These are phyloP conservation scores for Schizothorax lantsangensis DNA, from an alignment of 2,797 vertebrate species.

Conservation along the genomic window DNA sequence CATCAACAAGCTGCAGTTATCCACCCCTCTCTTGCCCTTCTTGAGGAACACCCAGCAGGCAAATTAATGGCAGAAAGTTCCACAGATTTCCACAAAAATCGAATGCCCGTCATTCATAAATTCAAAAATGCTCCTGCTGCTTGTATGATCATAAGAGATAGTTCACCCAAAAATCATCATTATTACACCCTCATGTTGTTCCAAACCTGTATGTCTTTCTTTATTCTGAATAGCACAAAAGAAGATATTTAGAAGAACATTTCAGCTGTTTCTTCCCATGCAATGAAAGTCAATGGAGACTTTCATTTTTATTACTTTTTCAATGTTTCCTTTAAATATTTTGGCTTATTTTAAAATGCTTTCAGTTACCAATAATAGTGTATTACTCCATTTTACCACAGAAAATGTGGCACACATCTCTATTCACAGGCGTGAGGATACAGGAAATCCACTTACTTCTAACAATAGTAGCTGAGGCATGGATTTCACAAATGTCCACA, in stretches of 20 bases:
- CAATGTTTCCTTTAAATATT: not conserved
- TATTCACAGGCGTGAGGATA: not conserved
- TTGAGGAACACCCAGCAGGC: conserved; percentile 44
- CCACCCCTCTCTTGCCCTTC: conserved; percentile 31
- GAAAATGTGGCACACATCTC: not conserved
- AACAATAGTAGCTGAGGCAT: not conserved
- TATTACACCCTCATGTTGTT: not conserved
- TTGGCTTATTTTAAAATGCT: not conserved
- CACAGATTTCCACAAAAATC: not conserved
- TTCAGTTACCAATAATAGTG: not conserved
- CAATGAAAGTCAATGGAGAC: not conserved
- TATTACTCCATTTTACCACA: not conserved
- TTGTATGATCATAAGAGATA: not conserved
- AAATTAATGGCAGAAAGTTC: not conserved
- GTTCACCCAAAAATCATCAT: not conserved
- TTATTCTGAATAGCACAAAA: conserved; percentile 1
- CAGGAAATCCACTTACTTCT: conserved; percentile 9
- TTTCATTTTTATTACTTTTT: not conserved
- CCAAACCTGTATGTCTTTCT: not conserved
- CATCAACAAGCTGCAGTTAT: conserved; percentile 70
- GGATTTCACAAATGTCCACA: conserved; percentile 19
- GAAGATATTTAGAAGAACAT: not conserved
- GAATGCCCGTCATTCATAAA: not conserved
- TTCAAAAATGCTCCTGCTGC: not conserved
- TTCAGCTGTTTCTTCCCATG: not conserved